Percentiles rank a stretch among this genome's conserved stretches.
Conservation (phyloP, 1,140 invertebrate genomes). For the Drosophila virilis region DNA sequence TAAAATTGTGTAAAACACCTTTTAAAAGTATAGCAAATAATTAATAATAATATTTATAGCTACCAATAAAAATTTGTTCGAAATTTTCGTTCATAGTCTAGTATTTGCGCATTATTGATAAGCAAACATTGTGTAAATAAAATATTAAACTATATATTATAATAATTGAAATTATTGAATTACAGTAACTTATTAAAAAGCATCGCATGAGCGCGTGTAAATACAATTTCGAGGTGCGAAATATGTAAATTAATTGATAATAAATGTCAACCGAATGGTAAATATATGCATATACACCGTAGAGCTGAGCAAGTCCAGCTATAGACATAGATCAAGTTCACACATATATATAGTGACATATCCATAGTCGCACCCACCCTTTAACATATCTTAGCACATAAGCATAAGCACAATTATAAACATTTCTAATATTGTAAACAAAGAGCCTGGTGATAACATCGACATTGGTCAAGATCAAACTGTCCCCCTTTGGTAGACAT, state of each 20-base stretch:
- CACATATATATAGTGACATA: background rate
- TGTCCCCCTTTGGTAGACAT: too few relatives aligned
- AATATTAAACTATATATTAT: constrained; percentile 27
- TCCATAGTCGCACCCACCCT: too few relatives aligned
- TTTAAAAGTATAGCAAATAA: constrained; percentile 20
- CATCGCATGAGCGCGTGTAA: constrained; percentile 71
- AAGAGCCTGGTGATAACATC: too few relatives aligned
- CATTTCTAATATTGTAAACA: too few relatives aligned
- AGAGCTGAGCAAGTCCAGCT: constrained; percentile 12
- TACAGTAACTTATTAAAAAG: constrained; percentile 48
- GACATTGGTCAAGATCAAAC: too few relatives aligned
- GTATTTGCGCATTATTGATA: constrained; percentile 20
- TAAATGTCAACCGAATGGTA: constrained; percentile 39
- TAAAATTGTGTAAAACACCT: constrained; percentile 22
- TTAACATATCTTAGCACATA: too few relatives aligned
- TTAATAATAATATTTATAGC: background rate
- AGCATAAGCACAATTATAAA: too few relatives aligned
- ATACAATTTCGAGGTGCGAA: constrained; percentile 59
- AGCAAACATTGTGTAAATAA: constrained; percentile 59
- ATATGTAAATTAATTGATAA: constrained; percentile 77
- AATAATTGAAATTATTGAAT: constrained; percentile 32
- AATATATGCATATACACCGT: constrained; percentile 9
- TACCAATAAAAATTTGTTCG: constrained; percentile 16
- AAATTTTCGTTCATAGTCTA: constrained; percentile 9
- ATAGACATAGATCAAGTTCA: constrained; percentile 24